A percentile compares a stretch with the other conserved stretches of the same genome.
phyloP scores from a whole-genome alignment of 2,797 vertebrate genomes.

The Lates japonicus region DNA sequence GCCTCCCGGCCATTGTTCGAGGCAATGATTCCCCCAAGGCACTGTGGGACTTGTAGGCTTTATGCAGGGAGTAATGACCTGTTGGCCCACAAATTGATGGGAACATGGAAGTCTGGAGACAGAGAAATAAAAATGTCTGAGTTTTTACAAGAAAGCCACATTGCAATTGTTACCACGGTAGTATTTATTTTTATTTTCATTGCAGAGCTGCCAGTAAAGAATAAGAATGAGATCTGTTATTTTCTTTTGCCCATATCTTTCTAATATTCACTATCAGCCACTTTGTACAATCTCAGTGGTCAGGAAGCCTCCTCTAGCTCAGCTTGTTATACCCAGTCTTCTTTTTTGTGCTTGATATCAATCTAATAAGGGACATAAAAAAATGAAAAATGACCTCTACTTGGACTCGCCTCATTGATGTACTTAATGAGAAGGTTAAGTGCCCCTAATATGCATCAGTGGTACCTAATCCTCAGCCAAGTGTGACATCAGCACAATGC shows the following conservation, averaged over 20 bases:
- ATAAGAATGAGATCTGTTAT: background rate
- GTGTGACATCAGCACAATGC: background rate
- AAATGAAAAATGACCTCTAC: background rate
- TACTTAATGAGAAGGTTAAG: background rate
- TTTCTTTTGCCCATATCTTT: slow-evolving; percentile 1
- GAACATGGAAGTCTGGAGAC: background rate
- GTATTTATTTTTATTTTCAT: background rate
- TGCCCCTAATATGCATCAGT: background rate
- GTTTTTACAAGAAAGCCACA: slow-evolving; percentile 1
- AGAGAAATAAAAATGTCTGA: slow-evolving; percentile 22
- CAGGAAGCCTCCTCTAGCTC: background rate
- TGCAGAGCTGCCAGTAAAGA: background rate
- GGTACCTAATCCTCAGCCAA: background rate
- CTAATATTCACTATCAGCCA: background rate
- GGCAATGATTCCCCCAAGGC: slow-evolving; percentile 27
- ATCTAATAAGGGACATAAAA: background rate
- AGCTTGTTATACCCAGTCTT: no score
- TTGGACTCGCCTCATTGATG: background rate
- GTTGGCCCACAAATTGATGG: slow-evolving; percentile 39
- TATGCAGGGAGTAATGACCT: slow-evolving; percentile 58
- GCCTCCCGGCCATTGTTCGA: slow-evolving; percentile 23
- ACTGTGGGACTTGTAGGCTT: slow-evolving; percentile 48
- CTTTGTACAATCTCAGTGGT: background rate
- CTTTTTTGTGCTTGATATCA: no score
- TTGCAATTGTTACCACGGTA: background rate